These are phyloP conservation scores for Solenopsis invicta DNA, from an alignment of 1,140 invertebrate genomes.

Conservation along the genomic window DNA sequence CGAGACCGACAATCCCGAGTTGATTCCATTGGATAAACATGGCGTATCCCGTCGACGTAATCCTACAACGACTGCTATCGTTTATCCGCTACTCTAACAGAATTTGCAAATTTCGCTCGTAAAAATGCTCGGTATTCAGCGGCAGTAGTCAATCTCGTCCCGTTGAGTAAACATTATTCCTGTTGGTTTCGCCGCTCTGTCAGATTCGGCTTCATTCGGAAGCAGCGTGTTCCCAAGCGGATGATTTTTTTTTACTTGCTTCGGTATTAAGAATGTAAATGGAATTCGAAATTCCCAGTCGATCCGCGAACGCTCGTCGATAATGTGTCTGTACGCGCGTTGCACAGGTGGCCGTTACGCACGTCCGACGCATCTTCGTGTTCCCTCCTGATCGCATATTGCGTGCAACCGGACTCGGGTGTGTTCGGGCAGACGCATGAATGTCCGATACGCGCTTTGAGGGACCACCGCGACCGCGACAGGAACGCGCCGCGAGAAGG, in stretches of 20 bases:
- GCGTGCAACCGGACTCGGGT: conserved; percentile 45
- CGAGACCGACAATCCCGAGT: conserved; percentile 10
- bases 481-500: conserved; percentile 63
- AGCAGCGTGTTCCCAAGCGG: background rate
- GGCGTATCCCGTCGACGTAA: conserved; percentile 50
- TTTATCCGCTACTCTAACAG: conserved; percentile 37
- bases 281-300: conserved; percentile 38
- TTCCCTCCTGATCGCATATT: conserved; percentile 43
- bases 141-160: conserved; percentile 52
- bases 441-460: conserved; percentile 59
- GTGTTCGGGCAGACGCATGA: conserved; percentile 45
- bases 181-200: conserved; percentile 25
- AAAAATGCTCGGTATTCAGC: conserved; percentile 50
- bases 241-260: conserved; percentile 39
- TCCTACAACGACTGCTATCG: conserved; percentile 47
- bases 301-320: conserved; percentile 14
- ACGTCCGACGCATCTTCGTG: conserved; percentile 39
- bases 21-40: conserved; percentile 58
- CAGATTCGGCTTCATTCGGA: conserved; percentile 46
- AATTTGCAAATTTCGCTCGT: conserved; percentile 45
- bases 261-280: conserved; percentile 46
- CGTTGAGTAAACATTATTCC: conserved; percentile 56
- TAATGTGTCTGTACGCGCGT: conserved; percentile 14
- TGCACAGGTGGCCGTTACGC: conserved; percentile 52
- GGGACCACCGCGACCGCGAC: conserved; percentile 38